phyloP scores from a whole-genome alignment of 92 coral and sea anemone species.

The Palythoa grandis region DNA sequence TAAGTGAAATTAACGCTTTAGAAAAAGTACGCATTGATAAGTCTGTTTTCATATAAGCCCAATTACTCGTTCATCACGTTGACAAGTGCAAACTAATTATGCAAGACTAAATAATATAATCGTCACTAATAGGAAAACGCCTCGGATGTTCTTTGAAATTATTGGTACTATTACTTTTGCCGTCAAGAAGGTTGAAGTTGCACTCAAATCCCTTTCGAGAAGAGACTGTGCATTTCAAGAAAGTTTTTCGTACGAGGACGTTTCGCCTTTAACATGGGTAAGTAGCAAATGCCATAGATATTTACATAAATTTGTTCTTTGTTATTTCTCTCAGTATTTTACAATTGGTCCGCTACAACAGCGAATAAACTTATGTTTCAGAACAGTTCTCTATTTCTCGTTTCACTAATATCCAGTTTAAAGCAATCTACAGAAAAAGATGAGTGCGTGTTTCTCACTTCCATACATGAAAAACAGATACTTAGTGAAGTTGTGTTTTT shows the following conservation, averaged over 20 bases:
- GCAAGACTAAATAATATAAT: slow-evolving; percentile 40
- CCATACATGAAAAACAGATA: not conserved
- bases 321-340: not conserved
- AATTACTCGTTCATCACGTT: slow-evolving; percentile 34
- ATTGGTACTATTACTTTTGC: not conserved
- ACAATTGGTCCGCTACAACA: not conserved
- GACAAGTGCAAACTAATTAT: slow-evolving; percentile 43
- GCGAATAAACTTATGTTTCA: slow-evolving; percentile 1
- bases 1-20: slow-evolving; percentile 44
- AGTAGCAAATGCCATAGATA: not conserved
- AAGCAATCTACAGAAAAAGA: not conserved
- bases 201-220: not conserved
- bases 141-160: slow-evolving; percentile 26
- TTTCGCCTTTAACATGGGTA: slow-evolving; percentile 20
- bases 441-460: not conserved
- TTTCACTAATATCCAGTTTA: not conserved
- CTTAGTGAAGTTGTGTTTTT: not conserved
- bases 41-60: slow-evolving; percentile 38
- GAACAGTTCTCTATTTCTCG: not conserved
- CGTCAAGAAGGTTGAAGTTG: slow-evolving; percentile 18
- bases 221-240: not conserved
- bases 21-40: slow-evolving; percentile 30
- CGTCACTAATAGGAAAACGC: slow-evolving; percentile 40
- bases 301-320: not conserved
- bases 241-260: not conserved